Evolutionary conservation across 2,113 vertebrate genomes (phyloP).

Genomic region (Pteropus alecto): DNA sequence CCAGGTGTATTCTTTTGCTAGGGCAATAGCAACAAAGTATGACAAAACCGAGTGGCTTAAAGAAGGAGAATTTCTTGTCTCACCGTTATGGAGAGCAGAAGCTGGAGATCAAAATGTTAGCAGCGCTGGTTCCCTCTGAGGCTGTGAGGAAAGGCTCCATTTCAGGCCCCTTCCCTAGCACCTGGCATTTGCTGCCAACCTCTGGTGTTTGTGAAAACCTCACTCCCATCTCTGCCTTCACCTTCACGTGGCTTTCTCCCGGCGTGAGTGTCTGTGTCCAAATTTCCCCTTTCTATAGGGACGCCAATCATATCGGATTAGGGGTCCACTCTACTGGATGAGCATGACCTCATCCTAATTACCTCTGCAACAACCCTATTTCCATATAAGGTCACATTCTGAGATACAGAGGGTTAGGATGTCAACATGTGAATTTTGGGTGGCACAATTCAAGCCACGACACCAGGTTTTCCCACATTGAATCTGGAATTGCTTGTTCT

Average conservation of each 20-base stretch:
- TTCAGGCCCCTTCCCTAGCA: neutral
- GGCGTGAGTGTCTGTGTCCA: neutral
- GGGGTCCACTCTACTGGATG: neutral
- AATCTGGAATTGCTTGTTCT: neutral
- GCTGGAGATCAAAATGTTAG: accelerated
- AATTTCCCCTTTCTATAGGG: neutral
- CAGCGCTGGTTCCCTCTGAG: neutral
- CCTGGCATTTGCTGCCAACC: neutral
- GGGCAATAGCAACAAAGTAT: neutral
- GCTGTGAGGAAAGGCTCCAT: accelerated
- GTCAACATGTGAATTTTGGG: neutral
- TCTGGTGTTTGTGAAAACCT: accelerated
- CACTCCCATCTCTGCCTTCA: accelerated
- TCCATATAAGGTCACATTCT: neutral
- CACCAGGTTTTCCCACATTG: neutral
- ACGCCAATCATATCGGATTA: accelerated
- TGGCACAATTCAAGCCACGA: no score
- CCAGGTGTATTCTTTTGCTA: neutral
- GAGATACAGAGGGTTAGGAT: neutral
- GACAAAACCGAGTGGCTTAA: neutral
- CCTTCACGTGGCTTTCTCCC: neutral
- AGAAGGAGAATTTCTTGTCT: neutral
- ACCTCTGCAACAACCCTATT: neutral
- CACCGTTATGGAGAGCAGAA: neutral
- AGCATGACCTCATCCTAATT: neutral